Percentiles rank a stretch among this genome's conserved stretches.
Conservation (phyloP, 1,140 invertebrate genomes). For the Stenopsyche tienmushanensis region DNA sequence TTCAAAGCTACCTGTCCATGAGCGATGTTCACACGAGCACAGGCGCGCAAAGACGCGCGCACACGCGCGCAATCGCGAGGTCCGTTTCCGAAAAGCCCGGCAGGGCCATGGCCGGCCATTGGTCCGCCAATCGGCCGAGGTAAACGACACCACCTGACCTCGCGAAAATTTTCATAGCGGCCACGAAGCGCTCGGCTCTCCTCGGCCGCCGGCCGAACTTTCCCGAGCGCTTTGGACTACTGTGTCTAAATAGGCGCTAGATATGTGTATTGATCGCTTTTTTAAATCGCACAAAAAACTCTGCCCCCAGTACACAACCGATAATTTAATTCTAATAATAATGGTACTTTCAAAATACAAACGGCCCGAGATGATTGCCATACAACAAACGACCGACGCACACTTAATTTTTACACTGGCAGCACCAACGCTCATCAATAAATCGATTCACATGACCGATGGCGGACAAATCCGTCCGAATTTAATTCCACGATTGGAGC, state of each 20-base stretch:
- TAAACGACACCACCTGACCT: slow-evolving; percentile 42
- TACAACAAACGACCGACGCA: too few species aligned
- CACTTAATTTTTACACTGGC: too few species aligned
- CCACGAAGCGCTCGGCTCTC: slow-evolving; percentile 8
- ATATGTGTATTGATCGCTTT: background rate
- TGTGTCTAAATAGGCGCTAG: too few species aligned
- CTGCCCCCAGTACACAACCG: too few species aligned
- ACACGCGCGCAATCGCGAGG: background rate
- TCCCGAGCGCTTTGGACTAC: slow-evolving; percentile 17
- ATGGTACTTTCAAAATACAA: too few species aligned
- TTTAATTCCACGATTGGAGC: too few species aligned
- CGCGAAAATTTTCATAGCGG: slow-evolving; percentile 37
- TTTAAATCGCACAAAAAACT: too few species aligned
- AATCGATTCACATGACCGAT: too few species aligned
- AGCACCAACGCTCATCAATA: too few species aligned
- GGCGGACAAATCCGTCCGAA: too few species aligned
- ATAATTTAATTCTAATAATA: too few species aligned
- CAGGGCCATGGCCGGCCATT: slow-evolving; percentile 39
- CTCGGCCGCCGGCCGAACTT: slow-evolving; percentile 4
- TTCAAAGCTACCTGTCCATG: background rate
- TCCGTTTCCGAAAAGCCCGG: slow-evolving; percentile 36
- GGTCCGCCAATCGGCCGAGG: slow-evolving; percentile 37
- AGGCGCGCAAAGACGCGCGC: background rate
- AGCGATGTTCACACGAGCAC: background rate
- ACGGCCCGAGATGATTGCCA: too few species aligned